A percentile compares a stretch with the other conserved stretches of the same genome.
phyloP scores from a whole-genome alignment of 2,113 vertebrate genomes.

The Ceyx melanurus region DNA sequence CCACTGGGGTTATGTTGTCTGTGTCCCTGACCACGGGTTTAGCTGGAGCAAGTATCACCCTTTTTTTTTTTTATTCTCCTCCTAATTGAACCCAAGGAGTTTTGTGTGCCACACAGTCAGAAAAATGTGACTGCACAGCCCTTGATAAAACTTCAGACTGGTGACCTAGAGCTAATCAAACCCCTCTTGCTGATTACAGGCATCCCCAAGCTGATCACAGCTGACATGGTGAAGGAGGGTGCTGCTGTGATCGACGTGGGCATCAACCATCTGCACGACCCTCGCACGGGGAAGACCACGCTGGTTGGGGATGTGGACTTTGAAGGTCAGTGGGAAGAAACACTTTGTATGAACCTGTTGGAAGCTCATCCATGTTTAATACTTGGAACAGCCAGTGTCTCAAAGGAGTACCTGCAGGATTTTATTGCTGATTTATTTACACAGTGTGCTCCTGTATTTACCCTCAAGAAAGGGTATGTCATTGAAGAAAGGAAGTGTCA shows the following conservation, averaged over 20 bases:
- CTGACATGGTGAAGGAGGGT: conserved; percentile 91
- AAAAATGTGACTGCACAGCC: not conserved
- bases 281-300: conserved; percentile 81
- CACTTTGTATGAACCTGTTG: not conserved
- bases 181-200: conserved; percentile 74
- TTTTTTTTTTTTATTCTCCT: not conserved
- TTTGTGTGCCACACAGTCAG: not conserved
- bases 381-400: not conserved
- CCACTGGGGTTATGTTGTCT: not conserved
- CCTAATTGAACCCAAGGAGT: not conserved
- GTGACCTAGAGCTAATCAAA: not conserved
- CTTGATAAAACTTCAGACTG: not conserved
- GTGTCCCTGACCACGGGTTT: not conserved
- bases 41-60: not conserved
- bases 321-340: conserved; percentile 80
- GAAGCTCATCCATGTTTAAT: not conserved
- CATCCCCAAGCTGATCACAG: conserved; percentile 87
- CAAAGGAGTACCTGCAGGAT: not conserved
- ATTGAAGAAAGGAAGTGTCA: not conserved
- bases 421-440: not conserved
- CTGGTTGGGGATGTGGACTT: conserved; percentile 93
- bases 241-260: conserved; percentile 91
- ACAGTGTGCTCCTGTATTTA: fast-evolving
- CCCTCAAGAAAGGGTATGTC: not conserved
- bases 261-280: conserved; percentile 86